Base-by-base conservation (phyloP, 2,888 invertebrate genomes). In the Tholera decimalis region DNA sequence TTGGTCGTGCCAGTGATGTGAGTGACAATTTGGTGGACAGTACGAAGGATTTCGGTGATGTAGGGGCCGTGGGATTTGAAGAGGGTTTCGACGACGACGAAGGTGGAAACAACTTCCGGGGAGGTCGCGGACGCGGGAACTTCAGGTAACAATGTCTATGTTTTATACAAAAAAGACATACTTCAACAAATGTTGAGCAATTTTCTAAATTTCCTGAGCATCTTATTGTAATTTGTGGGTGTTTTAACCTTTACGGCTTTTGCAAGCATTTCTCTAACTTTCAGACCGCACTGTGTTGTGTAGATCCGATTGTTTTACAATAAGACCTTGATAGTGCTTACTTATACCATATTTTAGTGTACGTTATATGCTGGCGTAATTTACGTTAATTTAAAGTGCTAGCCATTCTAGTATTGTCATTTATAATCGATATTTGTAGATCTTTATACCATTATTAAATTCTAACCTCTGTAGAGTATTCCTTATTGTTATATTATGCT, bases 11-110 rank as follows among this genome's bases (percentile, higher is more conserved):
- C 60, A 86, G 73, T 71, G 91, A 91, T 51, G 87, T 69, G 22
- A 54, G 50, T 78, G 82, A 82, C n/a, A 80, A 74, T 64, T 53
- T 82, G 65, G 76, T 85, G 57, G 94, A 94, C 77, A 81, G 79
- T 50, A 80, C 87, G 8, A 95, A 94, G 76, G 95, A 94, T 61
- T 94, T 91, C 65, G 88, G 87, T 70, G 95, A 95, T 72, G 79
- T 81, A 67, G 76, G 83, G 18, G 20, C 67, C 22, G 65, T 44
- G 18, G 84, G 84, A 1, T 93, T 88, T 62, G 95, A 95, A 7
- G 95, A 95, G n/a, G 82, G 80, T 47, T 93, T 85, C 64, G 94
- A 94, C 7, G 95, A 95, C 54, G 95, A 95, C 9, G 94, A 94
- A 3, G 88, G 89, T 4, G 88, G 89, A 1, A 89, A 88, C 68